Evolutionary conservation across 2,113 vertebrate genomes (phyloP).

Genomic region (Pygoscelis antarcticus): DNA sequence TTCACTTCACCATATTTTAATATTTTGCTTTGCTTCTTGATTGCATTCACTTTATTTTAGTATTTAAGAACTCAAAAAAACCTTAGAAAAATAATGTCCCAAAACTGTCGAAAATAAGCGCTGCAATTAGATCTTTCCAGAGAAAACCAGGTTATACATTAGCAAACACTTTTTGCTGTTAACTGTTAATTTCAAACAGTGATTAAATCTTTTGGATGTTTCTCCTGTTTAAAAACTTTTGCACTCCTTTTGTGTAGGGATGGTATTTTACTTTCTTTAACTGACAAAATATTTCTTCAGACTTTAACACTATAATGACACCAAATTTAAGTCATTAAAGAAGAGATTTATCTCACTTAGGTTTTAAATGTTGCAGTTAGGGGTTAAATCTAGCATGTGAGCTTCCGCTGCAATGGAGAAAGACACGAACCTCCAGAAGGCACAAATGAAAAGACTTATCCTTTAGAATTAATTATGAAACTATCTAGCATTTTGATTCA

Average conservation of each 20-base stretch:
- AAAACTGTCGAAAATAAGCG: neutral
- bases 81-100: neutral
- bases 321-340: neutral
- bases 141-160: neutral
- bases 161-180: neutral
- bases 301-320: neutral
- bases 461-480: neutral
- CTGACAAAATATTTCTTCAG: neutral
- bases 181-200: neutral
- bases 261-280: conserved; percentile 14
- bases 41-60: neutral
- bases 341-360: neutral
- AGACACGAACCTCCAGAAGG: neutral
- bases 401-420: neutral
- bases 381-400: neutral
- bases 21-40: conserved; percentile 22
- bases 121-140: neutral
- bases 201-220: neutral
- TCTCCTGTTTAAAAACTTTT: neutral
- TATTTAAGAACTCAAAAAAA: conserved; percentile 3
- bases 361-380: neutral
- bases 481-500: neutral
- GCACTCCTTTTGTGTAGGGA: neutral
- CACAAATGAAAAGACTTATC: neutral
- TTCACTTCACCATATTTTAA: neutral